These are phyloP conservation scores for Andrena flavipes DNA, from an alignment of 2,888 invertebrate genomes.

Conservation along the genomic window DNA sequence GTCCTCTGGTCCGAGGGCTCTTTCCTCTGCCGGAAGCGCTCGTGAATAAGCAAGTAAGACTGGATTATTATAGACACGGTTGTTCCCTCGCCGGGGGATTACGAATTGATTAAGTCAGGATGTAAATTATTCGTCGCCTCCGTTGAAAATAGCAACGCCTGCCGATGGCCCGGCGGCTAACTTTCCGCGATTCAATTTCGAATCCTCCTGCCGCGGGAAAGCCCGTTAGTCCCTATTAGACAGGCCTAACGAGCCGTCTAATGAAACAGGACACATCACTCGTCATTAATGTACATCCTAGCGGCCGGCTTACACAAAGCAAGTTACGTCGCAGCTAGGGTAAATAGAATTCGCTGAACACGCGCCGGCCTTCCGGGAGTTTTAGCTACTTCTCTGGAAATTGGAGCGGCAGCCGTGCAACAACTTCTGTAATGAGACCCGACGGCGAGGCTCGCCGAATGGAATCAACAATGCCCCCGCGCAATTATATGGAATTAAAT, in stretches of 20 bases:
- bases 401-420: not conserved
- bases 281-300: conserved; percentile 29
- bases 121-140: not conserved
- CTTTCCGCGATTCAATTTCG: conserved; percentile 13
- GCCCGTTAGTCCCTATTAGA: not conserved
- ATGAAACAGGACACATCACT: conserved; percentile 44
- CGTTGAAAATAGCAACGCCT: not conserved
- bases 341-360: conserved; percentile 13
- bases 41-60: conserved; percentile 3
- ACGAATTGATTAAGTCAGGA: conserved; percentile 14
- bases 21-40: not conserved
- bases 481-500: conserved; percentile 26
- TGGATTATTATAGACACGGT: not conserved
- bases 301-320: not conserved
- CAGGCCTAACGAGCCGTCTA: conserved; percentile 37
- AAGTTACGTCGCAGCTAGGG: not conserved
- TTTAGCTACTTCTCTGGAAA: not conserved
- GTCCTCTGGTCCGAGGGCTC: not conserved
- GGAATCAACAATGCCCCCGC: not conserved
- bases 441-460: not conserved
- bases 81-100: not conserved
- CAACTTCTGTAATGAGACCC: conserved; percentile 27
- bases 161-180: not conserved
- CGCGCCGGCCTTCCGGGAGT: not conserved
- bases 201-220: not conserved